Evolutionary conservation across 2,797 vertebrate species (phyloP), one percentile per base, ranked within the genome.

Genomic region (Spondyliosoma cantharus): DNA sequence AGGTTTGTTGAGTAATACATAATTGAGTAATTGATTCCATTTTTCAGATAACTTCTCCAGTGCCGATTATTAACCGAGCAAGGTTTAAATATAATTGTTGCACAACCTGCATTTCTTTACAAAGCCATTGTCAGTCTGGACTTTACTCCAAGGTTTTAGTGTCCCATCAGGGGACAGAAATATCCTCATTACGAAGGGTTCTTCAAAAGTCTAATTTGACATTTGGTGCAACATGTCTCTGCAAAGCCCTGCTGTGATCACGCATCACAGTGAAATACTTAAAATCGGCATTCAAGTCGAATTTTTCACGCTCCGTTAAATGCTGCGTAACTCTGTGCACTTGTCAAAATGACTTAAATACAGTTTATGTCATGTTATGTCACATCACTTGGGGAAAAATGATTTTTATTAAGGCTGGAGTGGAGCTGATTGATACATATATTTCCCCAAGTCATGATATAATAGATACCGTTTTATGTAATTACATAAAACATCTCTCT

Each of bases 261-360:
- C 37, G 11, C 37, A 37, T 37, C 37, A 25, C 15, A 59, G 48
- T 62, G 56, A 43, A 42, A 42, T 56, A 54, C 27, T 25, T 71
- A 48, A 13, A 59, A 49, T 69, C 69, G 60, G 45, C 60, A 46
- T 74, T 76, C 69, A 71, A n/a, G 22, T 46, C 24, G 0, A n/a
- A 59, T 85, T 83, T 79, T 14, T 49, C 17, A 52, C 15, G 20
- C n/a, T 29, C 14, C 25, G 14, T 66, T 78, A 63, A 76, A 12
- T 48, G 14, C 60, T 59, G 42, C 14, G 12, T 45, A 58, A 67
- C n/a, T 72, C 29, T 17, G 32, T 46, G 52, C 9, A 61, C 66
- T 62, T 68, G 66, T 81, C 59, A 80, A 69, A 77, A 72, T 17
- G 27, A 27, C 8, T 27, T 69, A 1, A 61, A 78, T 43, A 42